phyloP scores from a whole-genome alignment of 2,113 vertebrate genomes.

The Heterocephalus glaber region DNA sequence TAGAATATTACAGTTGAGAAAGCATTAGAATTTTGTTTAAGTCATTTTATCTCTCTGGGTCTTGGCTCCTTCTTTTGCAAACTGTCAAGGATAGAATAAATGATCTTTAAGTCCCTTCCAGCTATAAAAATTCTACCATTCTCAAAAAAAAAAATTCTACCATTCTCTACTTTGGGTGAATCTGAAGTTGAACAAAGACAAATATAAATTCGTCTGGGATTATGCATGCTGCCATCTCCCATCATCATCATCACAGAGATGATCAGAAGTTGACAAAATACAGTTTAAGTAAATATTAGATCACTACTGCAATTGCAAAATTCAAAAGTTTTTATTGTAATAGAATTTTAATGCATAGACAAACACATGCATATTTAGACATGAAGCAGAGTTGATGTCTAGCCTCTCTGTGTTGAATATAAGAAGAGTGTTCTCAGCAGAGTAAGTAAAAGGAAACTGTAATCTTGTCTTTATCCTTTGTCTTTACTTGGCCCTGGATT shows the following conservation, averaged over 20 bases:
- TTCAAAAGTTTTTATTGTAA: slow-evolving; percentile 41
- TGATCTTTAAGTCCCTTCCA: slow-evolving; percentile 49
- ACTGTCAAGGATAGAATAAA: slow-evolving; percentile 63
- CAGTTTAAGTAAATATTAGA: slow-evolving; percentile 43
- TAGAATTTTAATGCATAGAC: slow-evolving; percentile 51
- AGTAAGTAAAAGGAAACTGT: slow-evolving; percentile 34
- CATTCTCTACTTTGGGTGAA: slow-evolving; percentile 53
- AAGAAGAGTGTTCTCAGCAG: slow-evolving; percentile 9
- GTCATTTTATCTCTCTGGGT: slow-evolving; percentile 59
- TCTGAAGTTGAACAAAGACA: slow-evolving; percentile 61
- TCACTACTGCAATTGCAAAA: slow-evolving; percentile 47
- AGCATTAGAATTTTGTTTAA: slow-evolving; percentile 65
- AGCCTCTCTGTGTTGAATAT: slow-evolving; percentile 34
- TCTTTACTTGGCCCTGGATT: slow-evolving; percentile 25
- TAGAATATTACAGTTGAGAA: slow-evolving; percentile 38
- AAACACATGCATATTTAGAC: slow-evolving; percentile 37
- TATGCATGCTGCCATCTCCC: slow-evolving; percentile 37
- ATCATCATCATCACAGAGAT: slow-evolving; percentile 41
- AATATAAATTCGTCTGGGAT: slow-evolving; percentile 55
- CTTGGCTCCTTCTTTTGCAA: slow-evolving; percentile 61
- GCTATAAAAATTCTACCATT: slow-evolving; percentile 58
- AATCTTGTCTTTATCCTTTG: slow-evolving; percentile 54
- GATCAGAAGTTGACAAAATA: slow-evolving; percentile 22
- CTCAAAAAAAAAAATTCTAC: slow-evolving; percentile 52
- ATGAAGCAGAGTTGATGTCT: slow-evolving; percentile 23